Evolutionary conservation across 1,140 invertebrate genomes (phyloP), one percentile per base, ranked within the genome.

Genomic region (Zaprionus taronus): DNA sequence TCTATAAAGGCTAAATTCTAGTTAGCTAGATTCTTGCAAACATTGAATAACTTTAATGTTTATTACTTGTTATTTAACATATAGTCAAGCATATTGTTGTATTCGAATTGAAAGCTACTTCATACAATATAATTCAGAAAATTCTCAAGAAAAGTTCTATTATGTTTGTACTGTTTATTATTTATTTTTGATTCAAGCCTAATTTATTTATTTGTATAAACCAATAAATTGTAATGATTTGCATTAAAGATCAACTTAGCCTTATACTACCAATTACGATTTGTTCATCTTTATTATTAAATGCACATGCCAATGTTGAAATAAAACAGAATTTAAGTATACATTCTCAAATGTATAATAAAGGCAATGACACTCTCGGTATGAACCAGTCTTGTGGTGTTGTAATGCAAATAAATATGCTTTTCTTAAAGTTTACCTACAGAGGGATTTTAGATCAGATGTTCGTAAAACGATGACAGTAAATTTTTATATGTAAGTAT

Each of bases 151-250:
- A 11, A 56, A 47, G n/a, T 64, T 64, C 31, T 71, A 5, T 9
- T 0, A 31, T 6, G 31, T 11, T 71, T 71, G 60, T 71, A 64
- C 31, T 64, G 60, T 20, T 44, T n/a, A 71, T 71, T 71, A 56
- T 55, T 47, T 47, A n/a, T n/a, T 17, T 20, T 47, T 6, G n/a
- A 3, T 9, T 44, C 7, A 17, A n/a, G 0, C 31, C 9, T 34
- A 34, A 11, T 34, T 34, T 34, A 34, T 9, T 17, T 34, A 56
- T 28, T 31, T 26, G 11, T 47, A 17, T 47, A 17, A 24, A 24
- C 12, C 11, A 14, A 24, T 14, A 51, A 24, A 5, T 51, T 14
- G 20, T 51, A 24, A 51, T 51, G 47, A 51, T 24, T 51, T 51
- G 47, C 11, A 51, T 24, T 12, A 51, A 51, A 22, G 1, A 51